Base-by-base conservation (phyloP, 2,113 vertebrate species). In the Sphaerodactylus townsendi region DNA sequence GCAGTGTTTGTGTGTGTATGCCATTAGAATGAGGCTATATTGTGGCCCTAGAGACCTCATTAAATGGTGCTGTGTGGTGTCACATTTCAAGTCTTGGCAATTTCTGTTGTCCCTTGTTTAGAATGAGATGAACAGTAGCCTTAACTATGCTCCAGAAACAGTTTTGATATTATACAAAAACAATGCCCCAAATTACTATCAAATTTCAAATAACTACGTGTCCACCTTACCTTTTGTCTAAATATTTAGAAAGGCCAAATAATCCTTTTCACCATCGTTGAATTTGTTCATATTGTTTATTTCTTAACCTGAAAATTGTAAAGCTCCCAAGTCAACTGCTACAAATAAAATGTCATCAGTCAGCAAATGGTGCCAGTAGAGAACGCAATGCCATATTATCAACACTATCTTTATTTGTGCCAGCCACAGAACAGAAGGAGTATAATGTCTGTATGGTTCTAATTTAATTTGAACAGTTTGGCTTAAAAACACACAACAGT, bases 1-100 rank as follows among this genome's bases (percentile, higher is more conserved):
- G 89, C 90, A 88, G 85, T 1, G 0, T 90, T 78, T 77, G 86
- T 87, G 66, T 82, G 89, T 83, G 73, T 84, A 37, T 81, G 77
- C 76, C 84, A 86, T 73, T 85, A 83, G 89, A 90, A 84, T 3
- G 84, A 87, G 70, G 72, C 88, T 83, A 48, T 64, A 64, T 48
- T 91, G 0, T 77, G 82, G 90, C 92, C 89, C 92, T 92, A 79
- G 93, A 93, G 92, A 70, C 90, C 90, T 93, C 92, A 93, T 95
- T 95, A 95, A 93, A 92, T 92, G 89, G 85, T 93, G 92, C 92
- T 91, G 86, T 87, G 93, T 70, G 56, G 90, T 92, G 90, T 94
- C 91, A 86, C 85, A 79, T 92, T 92, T 93, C 90, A 93, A 90
- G 89, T 84, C 59, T 37, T 74, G 8, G 0, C 41, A 30, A 76